Evolutionary conservation across 64 coral and sea anemone species (phyloP), one percentile per base, ranked within the genome.

Genomic region (Pocillopora verrucosa): DNA sequence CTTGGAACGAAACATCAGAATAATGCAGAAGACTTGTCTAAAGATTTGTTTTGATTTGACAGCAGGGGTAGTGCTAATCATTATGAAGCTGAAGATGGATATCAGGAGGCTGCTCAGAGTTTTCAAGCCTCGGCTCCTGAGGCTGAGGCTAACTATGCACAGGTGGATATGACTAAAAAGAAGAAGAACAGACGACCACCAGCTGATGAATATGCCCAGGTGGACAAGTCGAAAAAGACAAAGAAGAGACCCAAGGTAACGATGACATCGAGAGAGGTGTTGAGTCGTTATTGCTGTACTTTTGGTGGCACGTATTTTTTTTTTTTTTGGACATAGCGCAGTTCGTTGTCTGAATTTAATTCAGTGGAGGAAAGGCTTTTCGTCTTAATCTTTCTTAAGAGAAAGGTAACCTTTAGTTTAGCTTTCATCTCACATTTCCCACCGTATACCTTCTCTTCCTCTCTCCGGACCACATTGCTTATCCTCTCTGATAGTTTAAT

Each of bases 211-310:
- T 81, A 81, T 63, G 79, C 79, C 1, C 25, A 81, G 11, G 79
- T 81, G 24, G 79, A 81, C 79, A 81, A 64, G 30, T 81, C 79
- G 13, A 81, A 81, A 59, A 81, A 65, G 59, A 36, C 58, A 1
- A 80, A 80, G 58, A 79, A 59, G 77, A 81, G 16, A 30, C 76
- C 56, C 13, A 81, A 62, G 79, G 79, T 81, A 81, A 14, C 7
- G 65, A 81, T 26, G 57, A 12, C 20, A 17, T 24, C 56, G 41
- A 5, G n/a, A 60, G 1, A 69, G 24, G 19, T 69, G 19, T 10
- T 25, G 17, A 10, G 59, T n/a, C 24, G 19, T 67, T 62, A 1
- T 62, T 62, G 16, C 61, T 15, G 10, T 62, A 62, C 2, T 62
- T 12, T 62, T 1, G 11, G 11, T 17, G 10, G 2, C 61, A n/a